Base-by-base conservation (phyloP, 2,797 vertebrate genomes). In the Sebastes oblongus region DNA sequence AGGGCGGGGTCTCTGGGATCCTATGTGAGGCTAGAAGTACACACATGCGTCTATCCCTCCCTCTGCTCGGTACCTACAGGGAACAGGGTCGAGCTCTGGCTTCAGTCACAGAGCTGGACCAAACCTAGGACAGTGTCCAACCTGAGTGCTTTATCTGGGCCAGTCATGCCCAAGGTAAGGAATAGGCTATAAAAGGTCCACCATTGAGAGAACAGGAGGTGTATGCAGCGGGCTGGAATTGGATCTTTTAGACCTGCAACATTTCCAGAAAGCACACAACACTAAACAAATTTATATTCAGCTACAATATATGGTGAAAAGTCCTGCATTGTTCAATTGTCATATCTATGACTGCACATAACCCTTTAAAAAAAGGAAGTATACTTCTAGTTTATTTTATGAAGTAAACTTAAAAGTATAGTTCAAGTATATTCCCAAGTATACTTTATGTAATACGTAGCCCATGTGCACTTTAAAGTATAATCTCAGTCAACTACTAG, bases 1-100 rank as follows among this genome's bases (percentile, higher is more conserved):
- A 91, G 83, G 91, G 88, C 87, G 90, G 89, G 83, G 89, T 92
- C 85, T 88, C 83, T 84, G 77, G 85, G 86, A 91, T 89, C 74
- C 61, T 82, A 72, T 78, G 82, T 86, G 61, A 73, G 62, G 72
- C 78, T 50, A 20, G 50, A 85, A 84, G 72, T 80, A 82, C 70
- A 80, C 59, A 62, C 55, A 59, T 66, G 62, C 10, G 16, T 39
- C 62, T 77, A 62, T 88, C 70, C 72, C 64, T 73, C 77, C 78
- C 78, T 72, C 50, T 69, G 74, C 66, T 77, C 58, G 30, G 12
- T 66, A 66, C 78, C 78, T 70, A 81, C 66, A 80, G 77, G 80
- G 80, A 89, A 68, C 66, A 72, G 72, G 42, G 65, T 72, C 32
- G 3, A 61, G 69, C 27, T 88, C 89, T 91, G 85, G 81, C 77